Evolutionary conservation across 1,140 invertebrate species (phyloP).

Genomic region (Carcinoscorpius rotundicauda): DNA sequence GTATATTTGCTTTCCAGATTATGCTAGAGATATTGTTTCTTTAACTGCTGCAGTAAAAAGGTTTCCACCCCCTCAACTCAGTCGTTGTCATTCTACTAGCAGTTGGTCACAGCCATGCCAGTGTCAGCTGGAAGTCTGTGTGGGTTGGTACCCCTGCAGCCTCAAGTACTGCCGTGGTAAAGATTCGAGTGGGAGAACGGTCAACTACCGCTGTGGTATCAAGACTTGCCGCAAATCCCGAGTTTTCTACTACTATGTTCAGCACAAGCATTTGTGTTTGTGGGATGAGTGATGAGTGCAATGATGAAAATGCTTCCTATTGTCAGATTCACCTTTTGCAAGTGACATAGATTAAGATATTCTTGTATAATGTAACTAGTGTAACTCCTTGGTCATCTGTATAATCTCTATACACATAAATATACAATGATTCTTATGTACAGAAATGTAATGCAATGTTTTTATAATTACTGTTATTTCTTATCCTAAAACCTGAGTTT

Average conservation of each 20-base stretch:
- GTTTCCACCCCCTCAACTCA: constrained; percentile 26
- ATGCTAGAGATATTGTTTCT: constrained; percentile 21
- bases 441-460: too few species aligned
- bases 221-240: constrained; percentile 85
- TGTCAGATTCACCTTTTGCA: too few species aligned
- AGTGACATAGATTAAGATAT: too few species aligned
- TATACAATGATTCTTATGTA: too few species aligned
- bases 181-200: constrained; percentile 43
- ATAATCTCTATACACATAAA: too few species aligned
- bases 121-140: constrained; percentile 69
- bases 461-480: too few species aligned
- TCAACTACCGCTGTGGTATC: constrained; percentile 79
- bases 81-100: constrained; percentile 28
- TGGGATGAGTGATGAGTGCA: constrained; percentile 45
- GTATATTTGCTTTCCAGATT: constrained; percentile 13
- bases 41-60: constrained; percentile 26
- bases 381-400: too few species aligned
- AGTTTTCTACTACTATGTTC: constrained; percentile 69
- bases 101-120: constrained; percentile 45
- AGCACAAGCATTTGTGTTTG: constrained; percentile 67
- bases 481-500: too few species aligned
- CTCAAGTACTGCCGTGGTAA: constrained; percentile 82
- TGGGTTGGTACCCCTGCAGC: constrained; percentile 82
- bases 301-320: too few species aligned
- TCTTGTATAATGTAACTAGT: too few species aligned